Evolutionary conservation across 2,888 invertebrate species (phyloP), one percentile per base, ranked within the genome.

Genomic region (Polydrusus tereticollis): DNA sequence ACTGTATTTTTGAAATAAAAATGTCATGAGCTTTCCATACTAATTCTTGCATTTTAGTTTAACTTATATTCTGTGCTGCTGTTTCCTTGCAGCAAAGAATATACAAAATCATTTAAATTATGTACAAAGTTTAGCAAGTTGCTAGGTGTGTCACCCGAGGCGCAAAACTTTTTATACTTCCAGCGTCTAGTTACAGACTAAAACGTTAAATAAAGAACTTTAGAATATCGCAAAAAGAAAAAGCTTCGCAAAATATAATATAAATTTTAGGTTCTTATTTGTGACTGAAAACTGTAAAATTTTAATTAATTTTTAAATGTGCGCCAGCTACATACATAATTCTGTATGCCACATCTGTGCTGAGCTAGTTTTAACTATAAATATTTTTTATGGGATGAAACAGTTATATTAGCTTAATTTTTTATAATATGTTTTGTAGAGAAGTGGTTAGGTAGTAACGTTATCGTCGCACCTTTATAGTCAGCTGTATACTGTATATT

Each of bases 201-300:
- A 14, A 14, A 16, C 41, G 1, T 43, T 43, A 45, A 45, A 20
- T 45, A 45, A 36, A 33, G n/a, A 45, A 45, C 45, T 45, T 18
- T 18, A 10, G 3, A 45, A 45, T 18, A 10, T 45, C 20, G 10
- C 10, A 18, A 20, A 20, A 18, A 20, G 18, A 77, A 76, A 76
- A 74, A 67, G 58, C 58, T 18, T 45, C 7, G 43, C 66, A 60
- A 76, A 75, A 75, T 72, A 72, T 77, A 73, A 70, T 64, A 55
- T 70, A 66, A 70, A 75, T 74, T 70, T 69, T 66, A 71, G 4
- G 47, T 21, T 16, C 14, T 33, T 58, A 47, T 23, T 50, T 21
- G 26, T 23, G 59, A 50, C 16, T 52, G 41, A 10, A 26, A 41
- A 36, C 43, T 8, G 60, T 6, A 50, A 60, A 33, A 50, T 60